Conservation (phyloP, 1,140 invertebrate genomes). For the Habropoda laboriosa region DNA sequence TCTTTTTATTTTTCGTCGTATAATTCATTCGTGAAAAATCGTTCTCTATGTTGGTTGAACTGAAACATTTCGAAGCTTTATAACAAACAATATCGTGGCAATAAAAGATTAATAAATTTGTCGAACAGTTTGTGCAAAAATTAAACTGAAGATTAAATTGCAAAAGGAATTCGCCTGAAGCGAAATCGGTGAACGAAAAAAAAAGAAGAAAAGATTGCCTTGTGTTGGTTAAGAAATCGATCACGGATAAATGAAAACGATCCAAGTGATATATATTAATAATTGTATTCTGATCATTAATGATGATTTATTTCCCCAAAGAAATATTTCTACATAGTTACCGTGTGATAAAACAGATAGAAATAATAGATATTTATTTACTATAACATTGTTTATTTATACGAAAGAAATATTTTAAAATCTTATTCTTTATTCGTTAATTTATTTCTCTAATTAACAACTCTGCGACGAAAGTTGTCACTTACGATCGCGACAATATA, state of each 20-base stretch:
- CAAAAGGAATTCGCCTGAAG: neutral
- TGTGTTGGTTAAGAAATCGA: neutral
- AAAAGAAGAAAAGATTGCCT: no score
- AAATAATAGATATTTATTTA: conserved; percentile 35
- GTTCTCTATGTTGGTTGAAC: neutral
- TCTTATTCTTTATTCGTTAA: conserved; percentile 21
- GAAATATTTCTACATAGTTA: conserved; percentile 42
- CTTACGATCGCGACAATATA: conserved; percentile 2
- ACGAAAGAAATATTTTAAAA: conserved; percentile 27
- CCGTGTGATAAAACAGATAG: conserved; percentile 42
- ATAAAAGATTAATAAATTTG: conserved; percentile 16
- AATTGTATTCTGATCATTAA: neutral
- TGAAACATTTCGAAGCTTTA: neutral
- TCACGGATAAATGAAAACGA: neutral
- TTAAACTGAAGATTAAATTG: neutral
- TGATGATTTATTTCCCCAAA: conserved; percentile 44
- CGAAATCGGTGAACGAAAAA: neutral
- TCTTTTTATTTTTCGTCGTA: no score
- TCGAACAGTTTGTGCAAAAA: neutral
- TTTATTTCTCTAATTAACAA: conserved; percentile 38
- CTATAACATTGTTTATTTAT: conserved; percentile 37
- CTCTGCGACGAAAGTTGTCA: neutral
- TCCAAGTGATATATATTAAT: conserved; percentile 1
- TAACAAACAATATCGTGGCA: conserved; percentile 8
- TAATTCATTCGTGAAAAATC: no score